Evolutionary conservation across 2,888 invertebrate genomes (phyloP).

Genomic region (Oscheius sp.): DNA sequence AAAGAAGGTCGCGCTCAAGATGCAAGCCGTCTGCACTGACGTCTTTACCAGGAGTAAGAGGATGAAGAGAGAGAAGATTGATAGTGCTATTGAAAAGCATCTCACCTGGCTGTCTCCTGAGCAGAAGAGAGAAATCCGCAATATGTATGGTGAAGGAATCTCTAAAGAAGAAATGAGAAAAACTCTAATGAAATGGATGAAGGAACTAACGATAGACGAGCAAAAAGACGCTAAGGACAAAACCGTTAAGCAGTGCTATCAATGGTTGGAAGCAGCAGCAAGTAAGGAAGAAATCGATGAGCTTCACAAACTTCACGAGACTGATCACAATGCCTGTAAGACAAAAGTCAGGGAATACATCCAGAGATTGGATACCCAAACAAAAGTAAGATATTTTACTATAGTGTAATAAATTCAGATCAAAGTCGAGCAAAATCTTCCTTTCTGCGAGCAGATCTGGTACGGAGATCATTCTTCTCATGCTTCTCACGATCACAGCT

Average conservation of each 20-base stretch:
- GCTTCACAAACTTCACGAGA: constrained; percentile 54
- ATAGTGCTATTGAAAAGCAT: constrained; percentile 40
- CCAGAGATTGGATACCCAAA: constrained; percentile 38
- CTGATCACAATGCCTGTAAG: constrained; percentile 55
- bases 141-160: constrained; percentile 44
- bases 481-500: constrained; percentile 30
- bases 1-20: constrained; percentile 39
- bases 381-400: constrained; percentile 3
- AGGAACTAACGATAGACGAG: constrained; percentile 27
- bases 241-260: constrained; percentile 47
- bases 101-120: constrained; percentile 47
- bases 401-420: constrained; percentile 15
- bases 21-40: constrained; percentile 32
- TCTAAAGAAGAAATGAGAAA: constrained; percentile 52
- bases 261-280: constrained; percentile 58
- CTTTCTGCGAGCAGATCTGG: constrained; percentile 59
- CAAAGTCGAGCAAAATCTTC: constrained; percentile 53
- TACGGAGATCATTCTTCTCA: constrained; percentile 46
- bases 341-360: constrained; percentile 53
- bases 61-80: constrained; percentile 31
- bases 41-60: constrained; percentile 11
- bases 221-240: constrained; percentile 38
- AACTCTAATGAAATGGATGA: constrained; percentile 50
- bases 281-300: constrained; percentile 56
- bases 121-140: constrained; percentile 39